These are phyloP conservation scores for Palloptera scutellata DNA, from an alignment of 2,888 invertebrate genomes.

Conservation along the genomic window DNA sequence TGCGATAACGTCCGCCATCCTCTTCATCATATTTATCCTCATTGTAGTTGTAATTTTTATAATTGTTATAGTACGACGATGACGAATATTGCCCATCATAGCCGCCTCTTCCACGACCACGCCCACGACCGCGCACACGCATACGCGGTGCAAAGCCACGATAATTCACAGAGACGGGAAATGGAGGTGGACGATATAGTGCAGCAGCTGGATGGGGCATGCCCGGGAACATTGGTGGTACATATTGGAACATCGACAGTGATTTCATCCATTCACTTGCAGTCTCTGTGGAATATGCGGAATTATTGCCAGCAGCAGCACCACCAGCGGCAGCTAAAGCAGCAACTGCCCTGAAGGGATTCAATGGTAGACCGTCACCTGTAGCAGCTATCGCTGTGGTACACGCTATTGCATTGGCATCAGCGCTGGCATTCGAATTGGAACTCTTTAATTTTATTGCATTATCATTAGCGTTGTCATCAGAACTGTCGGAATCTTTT, in stretches of 20 bases:
- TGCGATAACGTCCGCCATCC: constrained; percentile 64
- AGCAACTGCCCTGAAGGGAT: constrained; percentile 60
- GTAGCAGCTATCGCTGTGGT: constrained; percentile 44
- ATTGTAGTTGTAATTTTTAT: constrained; percentile 71
- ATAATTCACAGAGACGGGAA: constrained; percentile 55
- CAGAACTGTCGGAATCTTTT: constrained; percentile 45
- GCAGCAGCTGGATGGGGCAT: constrained; percentile 40
- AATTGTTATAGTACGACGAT: constrained; percentile 53
- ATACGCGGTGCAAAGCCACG: constrained; percentile 59
- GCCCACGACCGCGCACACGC: constrained; percentile 65
- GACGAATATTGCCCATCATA: constrained; percentile 35
- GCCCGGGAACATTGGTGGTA: constrained; percentile 57
- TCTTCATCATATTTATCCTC: constrained; percentile 67
- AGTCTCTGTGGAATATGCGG: constrained; percentile 51
- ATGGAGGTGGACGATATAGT: constrained; percentile 51
- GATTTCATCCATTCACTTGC: constrained; percentile 62
- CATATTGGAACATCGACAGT: constrained; percentile 59
- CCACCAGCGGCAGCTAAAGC: constrained; percentile 48
- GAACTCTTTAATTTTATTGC: constrained; percentile 42
- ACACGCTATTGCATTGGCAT: constrained; percentile 51
- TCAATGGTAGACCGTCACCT: constrained; percentile 40
- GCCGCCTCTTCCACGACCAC: constrained; percentile 56
- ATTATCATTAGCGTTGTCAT: constrained; percentile 45
- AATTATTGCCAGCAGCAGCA: constrained; percentile 27
- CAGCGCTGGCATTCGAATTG: constrained; percentile 45